Base-by-base conservation (phyloP, 1,140 invertebrate species). In the Drosophila repletoides region DNA sequence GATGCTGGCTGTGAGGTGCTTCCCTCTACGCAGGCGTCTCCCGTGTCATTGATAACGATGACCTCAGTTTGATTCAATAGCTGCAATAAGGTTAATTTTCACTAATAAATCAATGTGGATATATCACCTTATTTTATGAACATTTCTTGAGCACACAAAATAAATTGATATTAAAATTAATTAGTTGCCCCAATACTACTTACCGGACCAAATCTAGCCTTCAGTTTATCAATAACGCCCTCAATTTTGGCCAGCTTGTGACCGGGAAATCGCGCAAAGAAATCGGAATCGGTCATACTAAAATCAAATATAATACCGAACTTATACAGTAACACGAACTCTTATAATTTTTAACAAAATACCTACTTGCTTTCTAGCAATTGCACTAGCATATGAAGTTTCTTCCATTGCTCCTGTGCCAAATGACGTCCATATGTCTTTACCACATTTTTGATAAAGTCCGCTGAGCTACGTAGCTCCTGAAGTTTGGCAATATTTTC, bases 291-390 rank as follows among this genome's bases (percentile, higher is more conserved):
- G 1, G 52, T 9, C 26, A 40, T 48, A n/a, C 61, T 65, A 24
- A 19, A 17, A 46, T 9, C 26, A 5, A 15, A 15, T 46, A 0
- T 28, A 46, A 14, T n/a, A n/a, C 31, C 31, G 14, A 1, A 10
- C 3, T 15, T 4, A 10, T 46, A 2, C 15, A 14, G n/a, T 12
- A 21, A 3, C 7, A n/a, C n/a, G n/a, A n/a, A n/a, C n/a, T n/a
- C n/a, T n/a, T n/a, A n/a, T n/a, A n/a, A n/a, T n/a, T n/a, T n/a
- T n/a, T n/a, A n/a, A n/a, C n/a, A n/a, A 2, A 0, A 2, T 6
- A 65, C 77, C 61, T 77, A 81, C 77, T 74, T 36, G 40, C 56
- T 43, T 5, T 66, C 40, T 3, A 83, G 29, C 4, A 81, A 28
- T 0, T 31, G 7, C 2, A 58, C 15, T 3, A 81, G 51, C 3